Evolutionary conservation across 1,140 invertebrate species (phyloP).

Genomic region (Aphis craccivora): DNA sequence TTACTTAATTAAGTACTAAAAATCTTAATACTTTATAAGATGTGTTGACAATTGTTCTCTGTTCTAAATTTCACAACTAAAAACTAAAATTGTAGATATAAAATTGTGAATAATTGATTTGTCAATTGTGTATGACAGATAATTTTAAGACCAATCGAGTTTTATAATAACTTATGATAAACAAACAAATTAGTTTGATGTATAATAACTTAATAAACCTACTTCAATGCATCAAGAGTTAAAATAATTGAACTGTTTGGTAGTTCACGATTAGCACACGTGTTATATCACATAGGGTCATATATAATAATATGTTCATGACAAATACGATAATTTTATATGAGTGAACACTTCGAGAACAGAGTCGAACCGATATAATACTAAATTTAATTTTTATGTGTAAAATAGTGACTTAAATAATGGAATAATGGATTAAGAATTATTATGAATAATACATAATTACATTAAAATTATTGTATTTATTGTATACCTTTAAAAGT

Average conservation of each 20-base stretch:
- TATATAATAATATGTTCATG: background rate
- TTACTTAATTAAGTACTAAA: background rate
- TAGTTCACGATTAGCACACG: background rate
- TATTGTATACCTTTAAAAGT: background rate
- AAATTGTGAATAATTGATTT: background rate
- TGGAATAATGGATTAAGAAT: background rate
- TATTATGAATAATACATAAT: background rate
- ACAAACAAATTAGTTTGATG: conserved; percentile 15
- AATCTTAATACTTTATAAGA: background rate
- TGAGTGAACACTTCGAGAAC: background rate
- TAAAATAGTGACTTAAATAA: background rate
- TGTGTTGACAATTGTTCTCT: too few species aligned
- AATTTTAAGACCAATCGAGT: background rate
- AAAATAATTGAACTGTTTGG: background rate
- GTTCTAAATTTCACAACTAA: too few species aligned
- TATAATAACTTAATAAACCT: background rate
- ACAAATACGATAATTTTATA: background rate
- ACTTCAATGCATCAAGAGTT: background rate
- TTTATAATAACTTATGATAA: background rate
- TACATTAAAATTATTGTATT: background rate
- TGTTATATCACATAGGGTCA: background rate
- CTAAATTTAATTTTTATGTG: background rate
- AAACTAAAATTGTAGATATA: background rate
- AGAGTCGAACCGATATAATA: background rate
- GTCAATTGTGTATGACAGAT: background rate